A percentile compares a stretch with the other conserved stretches of the same genome.
Conservation (phyloP, 2,113 vertebrate species). For the Lepisosteus osseus region DNA sequence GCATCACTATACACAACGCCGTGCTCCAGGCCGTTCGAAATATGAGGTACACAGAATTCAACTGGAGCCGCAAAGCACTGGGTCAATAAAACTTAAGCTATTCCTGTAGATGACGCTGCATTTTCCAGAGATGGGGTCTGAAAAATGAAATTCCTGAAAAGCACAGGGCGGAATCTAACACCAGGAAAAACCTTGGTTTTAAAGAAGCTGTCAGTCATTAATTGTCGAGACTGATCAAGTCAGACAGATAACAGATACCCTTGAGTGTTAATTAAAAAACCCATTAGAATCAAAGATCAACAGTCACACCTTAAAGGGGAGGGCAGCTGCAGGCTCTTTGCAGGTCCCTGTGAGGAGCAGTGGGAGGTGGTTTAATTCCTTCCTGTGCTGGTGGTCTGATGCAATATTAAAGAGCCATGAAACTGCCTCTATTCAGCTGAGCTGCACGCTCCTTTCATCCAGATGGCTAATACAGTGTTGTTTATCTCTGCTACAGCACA, state of each 20-base stretch:
- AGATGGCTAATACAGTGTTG: constrained; percentile 19
- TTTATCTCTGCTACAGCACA: constrained; percentile 3
- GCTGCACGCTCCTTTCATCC: background rate
- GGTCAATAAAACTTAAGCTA: too few relatives aligned
- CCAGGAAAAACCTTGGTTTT: too few relatives aligned
- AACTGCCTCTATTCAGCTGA: constrained; percentile 4
- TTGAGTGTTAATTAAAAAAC: constrained; percentile 64
- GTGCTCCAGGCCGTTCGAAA: too few relatives aligned
- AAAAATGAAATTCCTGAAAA: too few relatives aligned
- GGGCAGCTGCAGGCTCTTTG: background rate
- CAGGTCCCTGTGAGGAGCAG: constrained; percentile 14
- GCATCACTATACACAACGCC: too few relatives aligned
- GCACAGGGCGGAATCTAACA: too few relatives aligned
- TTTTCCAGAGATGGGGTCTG: too few relatives aligned
- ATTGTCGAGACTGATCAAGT: constrained; percentile 46
- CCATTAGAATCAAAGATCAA: constrained; percentile 43
- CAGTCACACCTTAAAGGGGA: constrained; percentile 21
- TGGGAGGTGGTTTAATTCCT: constrained; percentile 4
- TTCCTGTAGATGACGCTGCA: too few relatives aligned
- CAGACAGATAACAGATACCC: constrained; percentile 62
- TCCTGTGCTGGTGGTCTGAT: background rate
- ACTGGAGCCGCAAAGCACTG: too few relatives aligned
- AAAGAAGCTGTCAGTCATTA: constrained; percentile 50
- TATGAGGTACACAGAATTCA: too few relatives aligned
- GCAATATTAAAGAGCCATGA: constrained; percentile 23